phyloP scores from a whole-genome alignment of 2,797 vertebrate species.

The Diplodus puntazzo region DNA sequence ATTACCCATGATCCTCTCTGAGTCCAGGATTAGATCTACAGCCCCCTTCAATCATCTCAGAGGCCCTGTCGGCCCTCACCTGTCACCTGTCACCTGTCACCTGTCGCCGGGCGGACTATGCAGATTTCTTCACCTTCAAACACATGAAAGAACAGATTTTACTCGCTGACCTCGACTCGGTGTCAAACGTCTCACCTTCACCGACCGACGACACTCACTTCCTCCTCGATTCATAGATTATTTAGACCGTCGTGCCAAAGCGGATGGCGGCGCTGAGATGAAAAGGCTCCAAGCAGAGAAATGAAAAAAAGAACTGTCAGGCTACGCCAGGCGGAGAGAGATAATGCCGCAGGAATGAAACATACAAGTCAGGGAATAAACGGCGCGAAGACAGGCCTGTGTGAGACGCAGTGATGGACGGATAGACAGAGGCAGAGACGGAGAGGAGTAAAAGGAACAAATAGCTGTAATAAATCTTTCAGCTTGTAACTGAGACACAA shows the following conservation, averaged over 20 bases:
- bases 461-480: constrained; percentile 63
- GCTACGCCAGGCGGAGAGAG: background rate
- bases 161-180: background rate
- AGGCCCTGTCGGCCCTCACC: background rate
- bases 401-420: constrained; percentile 36
- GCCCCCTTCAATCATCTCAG: background rate
- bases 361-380: background rate
- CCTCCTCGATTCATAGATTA: constrained; percentile 33
- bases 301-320: background rate
- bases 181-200: background rate
- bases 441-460: constrained; percentile 45
- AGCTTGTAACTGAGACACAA: constrained; percentile 43
- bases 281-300: constrained; percentile 15
- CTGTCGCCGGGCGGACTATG: background rate
- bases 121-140: constrained; percentile 1
- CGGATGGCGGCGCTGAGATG: constrained; percentile 31
- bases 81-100: constrained; percentile 8
- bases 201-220: background rate
- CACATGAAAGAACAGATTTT: constrained; percentile 5
- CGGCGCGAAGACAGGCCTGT: background rate
- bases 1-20: background rate
- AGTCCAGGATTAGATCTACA: background rate
- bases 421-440: constrained; percentile 11
- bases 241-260: constrained; percentile 6
- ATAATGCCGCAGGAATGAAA: background rate